phyloP scores from a whole-genome alignment of 2,888 invertebrate genomes.

The Pasiphila rectangulata region DNA sequence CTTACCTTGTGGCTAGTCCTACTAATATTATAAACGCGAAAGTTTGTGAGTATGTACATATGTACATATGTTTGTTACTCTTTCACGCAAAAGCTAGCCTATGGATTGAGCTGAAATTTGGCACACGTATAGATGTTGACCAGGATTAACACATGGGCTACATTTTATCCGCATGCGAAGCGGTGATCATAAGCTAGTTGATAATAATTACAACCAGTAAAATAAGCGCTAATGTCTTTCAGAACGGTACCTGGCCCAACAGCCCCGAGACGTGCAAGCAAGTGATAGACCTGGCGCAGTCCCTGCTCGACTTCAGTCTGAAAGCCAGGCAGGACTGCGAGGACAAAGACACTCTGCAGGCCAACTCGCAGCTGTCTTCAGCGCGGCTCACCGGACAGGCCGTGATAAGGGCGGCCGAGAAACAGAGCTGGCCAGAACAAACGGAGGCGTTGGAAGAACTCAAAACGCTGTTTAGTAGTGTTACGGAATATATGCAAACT shows the following conservation, averaged over 20 bases:
- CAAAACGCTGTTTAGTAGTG: conserved; percentile 48
- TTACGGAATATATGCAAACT: conserved; percentile 73
- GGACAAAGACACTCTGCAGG: conserved; percentile 73
- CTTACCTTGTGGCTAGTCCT: no score
- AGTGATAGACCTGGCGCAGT: conserved; percentile 82
- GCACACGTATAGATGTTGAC: no score
- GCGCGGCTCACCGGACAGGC: conserved; percentile 81
- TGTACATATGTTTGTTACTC: no score
- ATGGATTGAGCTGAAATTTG: no score
- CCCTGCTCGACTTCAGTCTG: conserved; percentile 81
- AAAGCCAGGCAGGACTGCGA: conserved; percentile 72
- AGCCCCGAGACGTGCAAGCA: conserved; percentile 81
- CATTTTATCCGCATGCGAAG: no score
- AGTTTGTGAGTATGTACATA: no score
- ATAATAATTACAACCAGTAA: no score
- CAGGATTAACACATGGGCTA: no score
- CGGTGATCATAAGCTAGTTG: no score
- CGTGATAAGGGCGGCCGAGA: conserved; percentile 73
- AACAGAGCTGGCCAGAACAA: conserved; percentile 70
- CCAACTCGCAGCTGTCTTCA: conserved; percentile 80
- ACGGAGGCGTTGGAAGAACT: conserved; percentile 53
- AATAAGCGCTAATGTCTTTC: no score
- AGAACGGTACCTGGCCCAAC: conserved; percentile 78
- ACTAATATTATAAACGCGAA: no score
- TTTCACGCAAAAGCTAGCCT: no score